phyloP scores from a whole-genome alignment of 2,797 vertebrate genomes.

The Mareca penelope region DNA sequence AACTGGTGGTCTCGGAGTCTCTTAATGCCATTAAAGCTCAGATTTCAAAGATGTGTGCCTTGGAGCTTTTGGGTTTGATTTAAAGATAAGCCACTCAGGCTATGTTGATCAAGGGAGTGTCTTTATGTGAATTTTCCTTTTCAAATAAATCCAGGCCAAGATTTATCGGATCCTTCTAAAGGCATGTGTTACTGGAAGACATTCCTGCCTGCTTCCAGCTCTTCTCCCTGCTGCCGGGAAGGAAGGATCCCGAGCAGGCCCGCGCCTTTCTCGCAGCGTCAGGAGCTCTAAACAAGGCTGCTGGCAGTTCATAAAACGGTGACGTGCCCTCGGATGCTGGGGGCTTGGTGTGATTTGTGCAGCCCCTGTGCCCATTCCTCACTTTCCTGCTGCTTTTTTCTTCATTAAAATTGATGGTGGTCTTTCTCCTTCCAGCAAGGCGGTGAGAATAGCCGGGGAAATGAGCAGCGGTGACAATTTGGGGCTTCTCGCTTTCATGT shows the following conservation, averaged over 20 bases:
- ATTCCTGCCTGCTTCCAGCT: constrained; percentile 61
- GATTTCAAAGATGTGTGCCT: constrained; percentile 86
- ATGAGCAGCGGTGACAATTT: background rate
- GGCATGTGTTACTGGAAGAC: constrained; percentile 64
- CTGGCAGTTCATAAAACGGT: background rate
- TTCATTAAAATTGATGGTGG: constrained; percentile 11
- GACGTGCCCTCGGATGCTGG: background rate
- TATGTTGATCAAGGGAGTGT: constrained; percentile 73
- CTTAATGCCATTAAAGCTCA: constrained; percentile 78
- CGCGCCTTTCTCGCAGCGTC: background rate
- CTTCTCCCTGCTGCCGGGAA: constrained; percentile 31
- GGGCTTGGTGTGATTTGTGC: constrained; percentile 10
- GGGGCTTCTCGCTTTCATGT: background rate
- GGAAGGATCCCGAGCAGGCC: background rate
- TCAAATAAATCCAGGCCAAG: constrained; percentile 69
- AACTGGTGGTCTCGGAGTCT: constrained; percentile 59
- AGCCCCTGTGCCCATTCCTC: background rate
- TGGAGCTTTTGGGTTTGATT: constrained; percentile 72
- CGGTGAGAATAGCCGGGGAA: background rate
- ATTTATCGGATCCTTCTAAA: constrained; percentile 66
- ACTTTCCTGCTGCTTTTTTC: background rate
- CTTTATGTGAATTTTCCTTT: constrained; percentile 72
- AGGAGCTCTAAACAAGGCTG: background rate
- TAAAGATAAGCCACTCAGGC: constrained; percentile 72
- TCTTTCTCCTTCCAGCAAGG: background rate